Evolutionary conservation across 2,888 invertebrate genomes (phyloP), one percentile per base, ranked within the genome.

Genomic region (Parnassius glacialis): DNA sequence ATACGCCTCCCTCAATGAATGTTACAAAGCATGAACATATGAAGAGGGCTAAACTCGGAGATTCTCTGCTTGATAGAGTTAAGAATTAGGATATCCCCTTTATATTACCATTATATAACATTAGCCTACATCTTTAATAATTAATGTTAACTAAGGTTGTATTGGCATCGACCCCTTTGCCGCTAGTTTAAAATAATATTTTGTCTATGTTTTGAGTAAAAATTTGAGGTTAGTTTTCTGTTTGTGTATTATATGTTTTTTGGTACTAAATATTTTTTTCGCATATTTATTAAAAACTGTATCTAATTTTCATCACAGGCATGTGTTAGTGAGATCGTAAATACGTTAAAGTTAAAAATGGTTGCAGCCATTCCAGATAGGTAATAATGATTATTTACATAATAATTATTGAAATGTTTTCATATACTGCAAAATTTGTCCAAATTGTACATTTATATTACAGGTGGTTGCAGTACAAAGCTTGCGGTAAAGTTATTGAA

Each of bases 381-480:
- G 68, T 69, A 65, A 10, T 53, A 54, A 48, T 48, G 44, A 54
- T 11, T 25, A 34, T 25, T 42, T 20, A 45, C 1, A 12, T 56
- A 16, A 9, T 56, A 16, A 13, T 9, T 7, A 34, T 34, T 52
- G 41, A n/a, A n/a, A 34, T 52, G 12, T 52, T n/a, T 52, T 7
- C 3, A 5, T 9, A 41, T 3, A 52, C 9, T 9, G 5, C 16
- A 25, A 55, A 45, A 12, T 54, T 51, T 44, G 2, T 10, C 25
- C 41, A 34, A 51, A 7, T n/a, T 12, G 34, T 47, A 52, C n/a
- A 44, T 44, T 59, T 48, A 16, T 41, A 25, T 92, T 92, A 57
- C 83, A 95, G 95, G 76, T 95, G 95, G 95, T 78, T 92, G 70
- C 84, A 92, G 9, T 94, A 94, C 77, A 90, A 88, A 70, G 83